Conservation (phyloP, 2,888 invertebrate species). For the Dasysyrphus albostriatus region DNA sequence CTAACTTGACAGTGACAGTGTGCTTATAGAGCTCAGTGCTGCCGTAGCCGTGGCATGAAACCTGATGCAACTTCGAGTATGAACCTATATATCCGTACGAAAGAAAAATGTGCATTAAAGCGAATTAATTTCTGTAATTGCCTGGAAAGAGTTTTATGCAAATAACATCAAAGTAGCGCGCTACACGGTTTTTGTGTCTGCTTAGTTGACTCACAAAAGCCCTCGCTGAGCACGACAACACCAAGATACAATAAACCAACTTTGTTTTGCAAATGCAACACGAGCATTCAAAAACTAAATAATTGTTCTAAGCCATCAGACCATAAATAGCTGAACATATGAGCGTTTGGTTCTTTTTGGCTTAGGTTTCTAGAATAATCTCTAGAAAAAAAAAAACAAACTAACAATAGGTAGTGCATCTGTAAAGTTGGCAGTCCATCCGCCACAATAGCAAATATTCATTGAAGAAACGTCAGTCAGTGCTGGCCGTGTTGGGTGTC, state of each 20-base stretch:
- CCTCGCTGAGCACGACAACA: slow-evolving; percentile 65
- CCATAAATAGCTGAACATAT: slow-evolving; percentile 57
- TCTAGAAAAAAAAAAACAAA: background rate
- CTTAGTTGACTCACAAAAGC: slow-evolving; percentile 67
- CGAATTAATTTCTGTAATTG: slow-evolving; percentile 74
- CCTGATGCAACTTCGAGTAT: slow-evolving; percentile 51
- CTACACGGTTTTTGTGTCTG: slow-evolving; percentile 63
- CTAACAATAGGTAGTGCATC: slow-evolving; percentile 34
- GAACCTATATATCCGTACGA: background rate
- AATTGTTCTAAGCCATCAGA: slow-evolving; percentile 72
- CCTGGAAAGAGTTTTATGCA: slow-evolving; percentile 70
- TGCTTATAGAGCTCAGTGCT: slow-evolving; percentile 3
- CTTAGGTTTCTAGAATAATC: slow-evolving; percentile 44
- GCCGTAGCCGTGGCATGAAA: slow-evolving; percentile 24
- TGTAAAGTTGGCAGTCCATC: slow-evolving; percentile 5
- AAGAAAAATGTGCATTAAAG: slow-evolving; percentile 65
- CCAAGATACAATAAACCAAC: slow-evolving; percentile 40
- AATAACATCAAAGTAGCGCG: slow-evolving; percentile 74
- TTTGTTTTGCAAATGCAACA: slow-evolving; percentile 1
- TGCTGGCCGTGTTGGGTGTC: background rate
- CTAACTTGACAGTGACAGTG: slow-evolving; percentile 13
- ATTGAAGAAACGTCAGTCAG: slow-evolving; percentile 2
- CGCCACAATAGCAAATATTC: slow-evolving; percentile 14
- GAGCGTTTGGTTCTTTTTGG: slow-evolving; percentile 32
- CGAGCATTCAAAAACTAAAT: slow-evolving; percentile 57